A percentile compares a stretch with the other conserved stretches of the same genome.
These are phyloP conservation scores for Oasisia sp. DNA, from an alignment of 2,888 invertebrate species.

Conservation along the genomic window DNA sequence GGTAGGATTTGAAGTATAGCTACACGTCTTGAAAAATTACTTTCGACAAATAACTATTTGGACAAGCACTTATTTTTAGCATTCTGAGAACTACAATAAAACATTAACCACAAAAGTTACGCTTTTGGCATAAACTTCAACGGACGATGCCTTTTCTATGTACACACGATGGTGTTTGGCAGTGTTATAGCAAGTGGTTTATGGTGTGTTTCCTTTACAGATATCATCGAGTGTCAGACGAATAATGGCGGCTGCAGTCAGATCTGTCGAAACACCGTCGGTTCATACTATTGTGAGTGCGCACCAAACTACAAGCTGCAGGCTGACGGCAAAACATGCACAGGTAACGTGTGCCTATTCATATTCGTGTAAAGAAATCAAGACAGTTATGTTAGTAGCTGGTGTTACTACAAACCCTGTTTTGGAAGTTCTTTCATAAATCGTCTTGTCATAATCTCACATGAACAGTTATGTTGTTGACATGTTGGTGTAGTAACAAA, in stretches of 20 bases:
- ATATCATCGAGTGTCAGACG: constrained; percentile 1
- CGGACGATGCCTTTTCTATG: not conserved
- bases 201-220: not conserved
- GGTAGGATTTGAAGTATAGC: no score
- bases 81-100: no score
- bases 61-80: no score
- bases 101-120: no score
- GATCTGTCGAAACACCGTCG: constrained; percentile 35
- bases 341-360: constrained; percentile 23
- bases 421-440: not conserved
- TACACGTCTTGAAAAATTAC: no score
- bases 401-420: not conserved
- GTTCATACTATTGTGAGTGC: constrained; percentile 36
- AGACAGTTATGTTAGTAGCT: not conserved
- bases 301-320: constrained; percentile 31
- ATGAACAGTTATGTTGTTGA: not conserved
- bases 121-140: no score
- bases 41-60: no score
- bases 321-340: constrained; percentile 30
- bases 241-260: constrained; percentile 31
- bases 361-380: not conserved
- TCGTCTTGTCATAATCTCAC: not conserved
- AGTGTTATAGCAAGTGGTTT: not conserved
- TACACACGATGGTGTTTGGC: not conserved
- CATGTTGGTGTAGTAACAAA: not conserved